Conservation (phyloP, 23 tunicate species). For the Ascidia mentula region DNA sequence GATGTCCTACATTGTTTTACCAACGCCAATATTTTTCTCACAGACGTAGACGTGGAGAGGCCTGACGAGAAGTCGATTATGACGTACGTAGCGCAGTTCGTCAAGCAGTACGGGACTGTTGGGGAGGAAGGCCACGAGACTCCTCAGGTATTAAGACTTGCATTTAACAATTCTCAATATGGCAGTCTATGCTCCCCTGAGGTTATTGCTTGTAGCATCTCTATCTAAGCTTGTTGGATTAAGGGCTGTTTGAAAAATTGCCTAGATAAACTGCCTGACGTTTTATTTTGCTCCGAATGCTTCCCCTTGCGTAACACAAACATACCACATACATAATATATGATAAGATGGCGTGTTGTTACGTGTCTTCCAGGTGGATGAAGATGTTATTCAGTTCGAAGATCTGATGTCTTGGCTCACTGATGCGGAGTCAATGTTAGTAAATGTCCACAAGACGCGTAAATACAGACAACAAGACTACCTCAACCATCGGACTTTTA, state of each 20-base stretch:
- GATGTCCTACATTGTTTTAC: no score
- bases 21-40: neutral
- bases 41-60: conserved; percentile 96
- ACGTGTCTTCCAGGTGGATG: conserved; percentile 66
- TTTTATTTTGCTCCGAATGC: no score
- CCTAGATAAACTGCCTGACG: no score
- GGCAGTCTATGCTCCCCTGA: no score
- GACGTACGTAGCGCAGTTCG: conserved; percentile 99
- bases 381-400: conserved; percentile 75
- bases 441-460: conserved; percentile 67
- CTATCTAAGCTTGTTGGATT: no score
- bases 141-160: conserved; percentile 61
- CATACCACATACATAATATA: no score
- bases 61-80: conserved; percentile 99
- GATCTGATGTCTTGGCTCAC: conserved; percentile 82
- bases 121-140: conserved; percentile 61
- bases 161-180: no score
- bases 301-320: no score
- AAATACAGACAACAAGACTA: conserved; percentile 91
- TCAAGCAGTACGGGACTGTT: conserved; percentile 48
- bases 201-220: no score
- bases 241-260: no score
- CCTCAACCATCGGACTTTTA: conserved; percentile 32
- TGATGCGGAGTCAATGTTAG: conserved; percentile 58
- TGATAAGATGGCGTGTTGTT: no score